Conservation (phyloP, 2,797 vertebrate genomes). For the Fringilla coelebs region DNA sequence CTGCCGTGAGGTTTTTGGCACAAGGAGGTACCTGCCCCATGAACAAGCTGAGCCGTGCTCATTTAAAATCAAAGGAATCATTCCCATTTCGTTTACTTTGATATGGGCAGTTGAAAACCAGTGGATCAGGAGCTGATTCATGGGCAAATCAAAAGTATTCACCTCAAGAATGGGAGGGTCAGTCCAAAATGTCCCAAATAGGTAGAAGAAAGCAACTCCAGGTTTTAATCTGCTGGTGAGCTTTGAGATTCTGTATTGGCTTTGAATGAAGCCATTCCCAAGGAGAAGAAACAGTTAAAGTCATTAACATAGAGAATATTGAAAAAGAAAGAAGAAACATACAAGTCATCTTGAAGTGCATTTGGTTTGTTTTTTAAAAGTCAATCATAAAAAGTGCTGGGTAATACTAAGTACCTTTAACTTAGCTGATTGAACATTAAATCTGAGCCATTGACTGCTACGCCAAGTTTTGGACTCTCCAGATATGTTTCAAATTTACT, state of each 20-base stretch:
- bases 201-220: not conserved
- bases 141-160: not conserved
- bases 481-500: not conserved
- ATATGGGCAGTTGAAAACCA: not conserved
- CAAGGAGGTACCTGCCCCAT: accelerated
- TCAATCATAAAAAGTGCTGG: not conserved
- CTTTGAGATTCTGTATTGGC: not conserved
- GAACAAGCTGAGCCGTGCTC: not conserved
- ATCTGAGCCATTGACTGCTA: not conserved
- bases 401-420: not conserved
- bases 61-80: not conserved
- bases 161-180: not conserved
- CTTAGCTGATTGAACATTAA: not conserved
- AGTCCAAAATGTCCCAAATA: not conserved
- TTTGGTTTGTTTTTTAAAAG: not conserved
- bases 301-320: not conserved
- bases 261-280: not conserved
- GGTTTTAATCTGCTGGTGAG: not conserved
- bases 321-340: not conserved
- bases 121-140: not conserved
- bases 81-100: not conserved
- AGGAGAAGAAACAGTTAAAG: not conserved
- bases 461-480: not conserved
- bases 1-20: not conserved
- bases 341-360: not conserved